phyloP scores from a whole-genome alignment of 1,140 invertebrate genomes.

The Pseudoatta argentina region DNA sequence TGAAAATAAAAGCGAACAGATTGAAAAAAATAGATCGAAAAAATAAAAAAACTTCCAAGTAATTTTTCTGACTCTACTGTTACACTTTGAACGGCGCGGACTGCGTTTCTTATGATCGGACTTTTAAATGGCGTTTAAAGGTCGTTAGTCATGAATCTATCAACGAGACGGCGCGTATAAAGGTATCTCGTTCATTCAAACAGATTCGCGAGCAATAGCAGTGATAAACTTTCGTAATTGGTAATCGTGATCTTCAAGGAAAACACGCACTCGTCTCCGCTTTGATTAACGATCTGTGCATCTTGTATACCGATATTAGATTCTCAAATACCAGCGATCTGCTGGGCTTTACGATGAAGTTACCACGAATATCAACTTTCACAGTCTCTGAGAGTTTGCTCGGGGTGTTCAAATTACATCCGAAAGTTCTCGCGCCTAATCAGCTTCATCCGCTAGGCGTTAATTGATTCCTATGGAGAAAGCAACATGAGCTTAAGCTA shows the following conservation, averaged over 20 bases:
- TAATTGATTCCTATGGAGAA: constrained; percentile 41
- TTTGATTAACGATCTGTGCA: constrained; percentile 31
- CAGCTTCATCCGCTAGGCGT: constrained; percentile 16
- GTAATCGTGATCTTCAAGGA: constrained; percentile 35
- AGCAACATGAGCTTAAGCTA: constrained; percentile 21
- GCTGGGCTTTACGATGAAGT: background rate
- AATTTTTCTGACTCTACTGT: background rate
- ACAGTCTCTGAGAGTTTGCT: constrained; percentile 31
- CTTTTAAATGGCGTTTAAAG: constrained; percentile 32
- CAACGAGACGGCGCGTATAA: constrained; percentile 23
- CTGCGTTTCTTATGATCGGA: background rate
- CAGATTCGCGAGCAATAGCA: constrained; percentile 5
- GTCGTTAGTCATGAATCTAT: constrained; percentile 48
- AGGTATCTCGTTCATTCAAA: background rate
- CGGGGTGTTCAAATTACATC: constrained; percentile 18
- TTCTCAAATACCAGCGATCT: background rate
- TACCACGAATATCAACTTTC: constrained; percentile 36
- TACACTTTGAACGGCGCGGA: background rate
- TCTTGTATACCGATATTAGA: constrained; percentile 7
- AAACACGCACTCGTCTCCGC: constrained; percentile 20
- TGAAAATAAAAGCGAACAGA: background rate
- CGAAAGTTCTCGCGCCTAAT: constrained; percentile 50
- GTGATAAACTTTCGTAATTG: constrained; percentile 29
- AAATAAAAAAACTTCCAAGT: background rate
- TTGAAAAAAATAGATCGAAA: background rate